Base-by-base conservation (phyloP, 2,797 vertebrate species). In the Emydoidea blandingii region DNA sequence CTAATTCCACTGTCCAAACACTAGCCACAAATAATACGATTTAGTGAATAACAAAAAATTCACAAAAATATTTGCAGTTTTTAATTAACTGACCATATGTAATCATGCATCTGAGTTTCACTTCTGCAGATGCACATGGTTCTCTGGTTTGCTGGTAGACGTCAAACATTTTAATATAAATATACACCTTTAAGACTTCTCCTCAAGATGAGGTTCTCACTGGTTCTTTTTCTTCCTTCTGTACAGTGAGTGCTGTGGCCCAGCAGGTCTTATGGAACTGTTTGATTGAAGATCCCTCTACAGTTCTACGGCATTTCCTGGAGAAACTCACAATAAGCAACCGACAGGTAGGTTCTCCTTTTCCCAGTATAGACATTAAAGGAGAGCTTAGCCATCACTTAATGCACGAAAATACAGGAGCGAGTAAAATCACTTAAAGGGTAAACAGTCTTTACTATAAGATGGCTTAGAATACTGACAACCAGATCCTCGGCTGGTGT, bases 241-340 rank as follows among this genome's bases (percentile, higher is more conserved):
- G 56, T 41, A 14, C 96, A 99, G 99, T 99, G 81, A 99, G 99
- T 29, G 99, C 99, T 7, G 99, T 99, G 62, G 99, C 99, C 84
- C 99, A 99, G 95, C 99, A 99, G 97, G 99, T 99, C 92, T 98
- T 99, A 83, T 99, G 99, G 99, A 99, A 99, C 98, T 99, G 99
- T 94, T 98, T 99, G 83, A 99, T 99, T 92, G 99, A 99, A 98
- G 99, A 99, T 92, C 99, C 99, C 8, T 99, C 99, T 4, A 99
- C 99, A 4, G 99, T 99, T 88, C 98, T 99, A 52, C 98, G 99
- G 34, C 99, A 99, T 98, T 99, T 99, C 97, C 98, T 99, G 54
- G 99, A 99, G 97, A 99, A 99, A 96, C 98, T 99, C 53, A 99
- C 99, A 0, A 99, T 99, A 95, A 99, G 99, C 98, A 99, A 99